Percentiles rank a stretch among this genome's conserved stretches.
These are phyloP conservation scores for Diceros bicornis DNA, from an alignment of 2,797 vertebrate genomes.

Conservation along the genomic window DNA sequence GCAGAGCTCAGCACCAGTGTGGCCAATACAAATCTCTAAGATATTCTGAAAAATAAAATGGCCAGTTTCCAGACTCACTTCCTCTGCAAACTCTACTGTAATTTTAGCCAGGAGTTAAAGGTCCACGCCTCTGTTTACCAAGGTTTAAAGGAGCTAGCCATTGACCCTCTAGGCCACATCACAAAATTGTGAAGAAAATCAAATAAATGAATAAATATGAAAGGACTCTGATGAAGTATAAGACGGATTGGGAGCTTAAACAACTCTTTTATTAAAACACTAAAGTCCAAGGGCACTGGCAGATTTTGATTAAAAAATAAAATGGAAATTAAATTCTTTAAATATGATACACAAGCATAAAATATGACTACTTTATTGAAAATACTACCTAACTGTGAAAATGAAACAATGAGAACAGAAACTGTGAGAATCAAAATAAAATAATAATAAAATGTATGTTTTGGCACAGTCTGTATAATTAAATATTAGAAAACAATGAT, in stretches of 20 bases:
- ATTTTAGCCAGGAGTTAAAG: not conserved
- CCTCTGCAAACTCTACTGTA: not conserved
- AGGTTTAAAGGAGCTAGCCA: not conserved
- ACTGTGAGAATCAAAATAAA: conserved; percentile 67
- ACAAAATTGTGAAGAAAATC: not conserved
- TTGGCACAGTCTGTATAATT: conserved; percentile 59
- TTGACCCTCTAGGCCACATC: not conserved
- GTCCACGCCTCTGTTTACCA: not conserved
- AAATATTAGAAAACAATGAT: conserved; percentile 76
- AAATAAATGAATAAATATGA: not conserved
- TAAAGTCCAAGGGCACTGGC: not conserved
- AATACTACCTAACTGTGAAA: not conserved
- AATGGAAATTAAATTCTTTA: not conserved
- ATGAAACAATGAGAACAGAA: conserved; percentile 50
- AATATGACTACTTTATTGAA: not conserved
- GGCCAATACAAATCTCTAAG: conserved; percentile 64
- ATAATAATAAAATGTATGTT: conserved; percentile 70
- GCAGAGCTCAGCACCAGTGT: not conserved
- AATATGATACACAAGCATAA: not conserved
- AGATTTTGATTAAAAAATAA: not conserved
- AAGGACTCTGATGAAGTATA: not conserved
- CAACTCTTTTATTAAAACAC: not conserved
- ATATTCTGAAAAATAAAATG: conserved; percentile 30
- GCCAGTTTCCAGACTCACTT: not conserved
- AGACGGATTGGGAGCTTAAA: not conserved